Conservation (phyloP, 2,797 vertebrate species). For the Rhinoraja longicauda region DNA sequence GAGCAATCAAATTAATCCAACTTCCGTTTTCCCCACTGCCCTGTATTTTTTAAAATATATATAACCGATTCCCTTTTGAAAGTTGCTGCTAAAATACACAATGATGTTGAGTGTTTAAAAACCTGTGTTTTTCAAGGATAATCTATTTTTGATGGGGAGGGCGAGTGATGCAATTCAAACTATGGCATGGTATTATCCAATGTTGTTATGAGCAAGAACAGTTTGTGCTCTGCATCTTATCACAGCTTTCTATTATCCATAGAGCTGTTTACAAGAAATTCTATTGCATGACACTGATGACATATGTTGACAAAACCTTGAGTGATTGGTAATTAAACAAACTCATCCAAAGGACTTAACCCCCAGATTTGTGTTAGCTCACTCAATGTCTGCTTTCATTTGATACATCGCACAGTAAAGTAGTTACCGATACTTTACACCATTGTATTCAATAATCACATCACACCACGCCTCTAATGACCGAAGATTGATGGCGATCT, state of each 20-base stretch:
- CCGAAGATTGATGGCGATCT: background rate
- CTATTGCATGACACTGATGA: background rate
- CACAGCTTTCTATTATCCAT: background rate
- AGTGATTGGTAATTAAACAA: background rate
- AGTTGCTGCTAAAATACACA: background rate
- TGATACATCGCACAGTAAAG: background rate
- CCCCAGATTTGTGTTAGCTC: background rate
- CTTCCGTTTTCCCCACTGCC: background rate
- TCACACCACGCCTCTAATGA: background rate
- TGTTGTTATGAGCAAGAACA: background rate
- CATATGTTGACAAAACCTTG: background rate
- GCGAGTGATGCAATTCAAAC: background rate
- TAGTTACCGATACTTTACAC: background rate
- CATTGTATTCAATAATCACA: background rate
- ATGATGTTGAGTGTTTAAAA: background rate
- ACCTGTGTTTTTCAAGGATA: background rate
- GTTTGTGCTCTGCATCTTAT: background rate
- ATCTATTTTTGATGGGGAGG: background rate
- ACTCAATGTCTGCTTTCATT: background rate
- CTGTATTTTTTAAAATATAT: background rate
- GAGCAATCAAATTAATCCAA: background rate
- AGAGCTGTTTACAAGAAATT: background rate
- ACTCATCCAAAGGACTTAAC: background rate
- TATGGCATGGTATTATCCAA: background rate
- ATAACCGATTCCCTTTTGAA: background rate